phyloP scores from a whole-genome alignment of 1,140 invertebrate species.

The Conopomorpha cramerella region DNA sequence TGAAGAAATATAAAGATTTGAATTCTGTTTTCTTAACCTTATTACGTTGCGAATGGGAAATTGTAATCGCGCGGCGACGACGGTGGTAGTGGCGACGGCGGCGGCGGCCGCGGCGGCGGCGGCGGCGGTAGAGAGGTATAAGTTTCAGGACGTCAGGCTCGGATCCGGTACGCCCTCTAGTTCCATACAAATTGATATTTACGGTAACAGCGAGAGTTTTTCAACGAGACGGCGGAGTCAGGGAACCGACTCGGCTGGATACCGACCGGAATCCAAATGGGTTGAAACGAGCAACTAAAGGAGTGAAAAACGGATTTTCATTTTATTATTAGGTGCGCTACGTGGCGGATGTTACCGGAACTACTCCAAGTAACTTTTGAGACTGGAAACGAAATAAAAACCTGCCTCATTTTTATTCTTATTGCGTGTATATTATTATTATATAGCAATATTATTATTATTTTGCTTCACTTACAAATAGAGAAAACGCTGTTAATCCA shows the following conservation, averaged over 20 bases:
- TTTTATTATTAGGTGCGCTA: too few relatives aligned
- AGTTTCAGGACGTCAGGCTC: too few relatives aligned
- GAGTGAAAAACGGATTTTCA: slow-evolving; percentile 34
- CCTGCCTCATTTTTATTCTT: background rate
- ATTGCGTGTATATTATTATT: background rate
- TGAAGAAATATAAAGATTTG: too few relatives aligned
- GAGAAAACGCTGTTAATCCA: too few relatives aligned
- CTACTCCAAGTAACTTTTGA: slow-evolving; percentile 23
- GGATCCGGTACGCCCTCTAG: slow-evolving; percentile 36
- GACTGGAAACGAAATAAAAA: background rate
- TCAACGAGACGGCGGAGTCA: slow-evolving; percentile 39
- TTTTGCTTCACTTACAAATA: background rate
- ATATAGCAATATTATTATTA: background rate
- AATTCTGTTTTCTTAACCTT: too few relatives aligned
- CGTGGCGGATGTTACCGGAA: slow-evolving; percentile 27
- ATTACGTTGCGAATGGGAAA: too few relatives aligned
- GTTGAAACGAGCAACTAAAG: slow-evolving; percentile 27
- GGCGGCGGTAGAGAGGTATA: too few relatives aligned
- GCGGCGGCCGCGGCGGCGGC: too few relatives aligned
- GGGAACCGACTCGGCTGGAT: slow-evolving; percentile 41
- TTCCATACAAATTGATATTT: slow-evolving; percentile 54
- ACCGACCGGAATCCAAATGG: slow-evolving; percentile 34
- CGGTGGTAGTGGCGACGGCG: too few relatives aligned
- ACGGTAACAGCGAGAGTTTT: slow-evolving; percentile 50
- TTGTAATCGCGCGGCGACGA: too few relatives aligned